Evolutionary conservation across 2,797 vertebrate species (phyloP).

Genomic region (Melanotaenia maccullochi): DNA sequence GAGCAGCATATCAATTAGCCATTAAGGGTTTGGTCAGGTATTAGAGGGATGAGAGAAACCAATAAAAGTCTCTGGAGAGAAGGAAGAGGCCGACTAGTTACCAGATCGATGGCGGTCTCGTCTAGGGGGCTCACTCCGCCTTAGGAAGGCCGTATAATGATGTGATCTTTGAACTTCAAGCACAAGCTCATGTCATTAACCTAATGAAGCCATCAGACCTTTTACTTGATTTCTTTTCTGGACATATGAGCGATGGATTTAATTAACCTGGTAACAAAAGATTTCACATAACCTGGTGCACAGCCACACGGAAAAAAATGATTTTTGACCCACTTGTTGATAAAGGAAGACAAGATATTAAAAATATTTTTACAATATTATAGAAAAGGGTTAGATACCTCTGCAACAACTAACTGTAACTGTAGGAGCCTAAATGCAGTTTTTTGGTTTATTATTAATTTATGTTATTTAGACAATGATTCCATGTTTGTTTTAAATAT

Average conservation of each 20-base stretch:
- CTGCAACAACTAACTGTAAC: too few species aligned
- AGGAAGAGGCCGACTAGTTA: constrained; percentile 52
- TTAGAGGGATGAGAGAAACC: constrained; percentile 79
- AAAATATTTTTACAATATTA: not conserved
- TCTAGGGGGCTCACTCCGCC: constrained; percentile 36
- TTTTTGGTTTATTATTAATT: too few species aligned
- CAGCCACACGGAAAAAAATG: not conserved
- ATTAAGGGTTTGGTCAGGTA: constrained; percentile 79
- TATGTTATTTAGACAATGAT: too few species aligned
- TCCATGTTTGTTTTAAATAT: too few species aligned
- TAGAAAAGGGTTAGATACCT: too few species aligned
- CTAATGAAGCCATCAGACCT: constrained; percentile 52
- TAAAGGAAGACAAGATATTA: not conserved
- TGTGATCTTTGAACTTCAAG: constrained; percentile 59
- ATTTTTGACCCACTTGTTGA: not conserved
- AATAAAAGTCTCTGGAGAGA: constrained; percentile 68
- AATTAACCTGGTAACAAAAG: not conserved
- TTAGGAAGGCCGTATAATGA: constrained; percentile 40
- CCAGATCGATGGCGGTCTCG: constrained; percentile 65
- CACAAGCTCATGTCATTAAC: constrained; percentile 32
- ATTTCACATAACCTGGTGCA: not conserved
- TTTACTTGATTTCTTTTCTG: constrained; percentile 8
- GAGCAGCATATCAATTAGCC: constrained; percentile 81
- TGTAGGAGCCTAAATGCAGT: too few species aligned
- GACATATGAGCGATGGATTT: not conserved